A percentile compares a stretch with the other conserved stretches of the same genome.
Conservation (phyloP, 2,888 invertebrate genomes). For the Dastarcus helophoroides region DNA sequence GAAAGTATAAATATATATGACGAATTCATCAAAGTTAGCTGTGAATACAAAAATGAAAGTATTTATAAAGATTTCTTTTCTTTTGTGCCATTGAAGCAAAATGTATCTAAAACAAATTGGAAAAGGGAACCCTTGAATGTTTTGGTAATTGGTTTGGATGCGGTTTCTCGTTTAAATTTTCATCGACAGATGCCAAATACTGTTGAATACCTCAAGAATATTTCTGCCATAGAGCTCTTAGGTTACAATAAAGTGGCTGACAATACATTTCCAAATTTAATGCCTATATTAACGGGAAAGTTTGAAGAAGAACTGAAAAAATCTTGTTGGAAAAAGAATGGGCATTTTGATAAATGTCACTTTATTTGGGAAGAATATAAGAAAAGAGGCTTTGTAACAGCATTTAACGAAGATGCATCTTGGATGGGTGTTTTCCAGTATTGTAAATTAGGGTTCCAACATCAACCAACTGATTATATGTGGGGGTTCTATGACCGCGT, state of each 20-base stretch:
- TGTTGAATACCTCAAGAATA: slow-evolving; percentile 43
- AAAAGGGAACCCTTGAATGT: slow-evolving; percentile 45
- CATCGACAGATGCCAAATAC: slow-evolving; percentile 74
- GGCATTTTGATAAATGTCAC: slow-evolving; percentile 65
- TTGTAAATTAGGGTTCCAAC: slow-evolving; percentile 60
- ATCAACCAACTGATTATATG: slow-evolving; percentile 79
- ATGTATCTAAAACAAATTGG: slow-evolving; percentile 14
- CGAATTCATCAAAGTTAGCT: slow-evolving; percentile 61
- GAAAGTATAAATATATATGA: slow-evolving; percentile 37
- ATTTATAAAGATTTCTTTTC: slow-evolving; percentile 59
- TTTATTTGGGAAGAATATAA: slow-evolving; percentile 78
- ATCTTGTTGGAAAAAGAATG: slow-evolving; percentile 46
- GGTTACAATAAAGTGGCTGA: slow-evolving; percentile 92
- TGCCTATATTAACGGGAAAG: slow-evolving; percentile 67
- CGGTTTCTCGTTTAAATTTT: slow-evolving; percentile 76
- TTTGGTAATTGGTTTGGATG: slow-evolving; percentile 72
- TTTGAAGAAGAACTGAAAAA: slow-evolving; percentile 51
- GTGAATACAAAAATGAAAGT: slow-evolving; percentile 38
- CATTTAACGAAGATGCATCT: slow-evolving; percentile 74
- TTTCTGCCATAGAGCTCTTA: slow-evolving; percentile 63
- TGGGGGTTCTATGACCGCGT: slow-evolving; percentile 61
- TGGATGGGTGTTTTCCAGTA: slow-evolving; percentile 73
- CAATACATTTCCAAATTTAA: slow-evolving; percentile 85
- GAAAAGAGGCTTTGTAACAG: slow-evolving; percentile 60
- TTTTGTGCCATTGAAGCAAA: slow-evolving; percentile 44